phyloP scores from a whole-genome alignment of 2,113 vertebrate species.

The Peromyscus polionotus region DNA sequence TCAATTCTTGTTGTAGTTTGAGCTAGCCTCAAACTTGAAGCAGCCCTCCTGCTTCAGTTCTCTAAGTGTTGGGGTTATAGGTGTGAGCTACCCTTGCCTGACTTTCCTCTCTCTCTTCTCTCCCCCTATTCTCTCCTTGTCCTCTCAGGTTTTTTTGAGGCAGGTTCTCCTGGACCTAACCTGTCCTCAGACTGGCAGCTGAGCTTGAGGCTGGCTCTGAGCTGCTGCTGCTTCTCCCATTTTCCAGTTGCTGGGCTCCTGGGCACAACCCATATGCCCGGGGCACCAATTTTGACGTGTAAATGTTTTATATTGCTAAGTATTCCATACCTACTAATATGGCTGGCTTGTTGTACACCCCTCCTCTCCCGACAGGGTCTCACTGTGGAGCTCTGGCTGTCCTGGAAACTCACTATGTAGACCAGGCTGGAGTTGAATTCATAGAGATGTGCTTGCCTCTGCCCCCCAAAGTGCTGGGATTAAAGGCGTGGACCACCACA shows the following conservation, averaged over 20 bases:
- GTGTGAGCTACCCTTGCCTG: not conserved
- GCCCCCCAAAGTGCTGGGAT: not conserved
- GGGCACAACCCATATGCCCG: no score
- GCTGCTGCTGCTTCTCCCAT: not conserved
- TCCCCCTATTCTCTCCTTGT: no score
- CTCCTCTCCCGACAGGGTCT: not conserved
- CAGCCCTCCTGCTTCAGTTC: no score
- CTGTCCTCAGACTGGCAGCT: not conserved
- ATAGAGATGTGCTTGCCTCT: not conserved
- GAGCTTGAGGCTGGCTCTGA: not conserved
- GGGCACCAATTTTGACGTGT: not conserved
- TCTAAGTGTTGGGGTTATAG: not conserved
- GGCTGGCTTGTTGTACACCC: not conserved
- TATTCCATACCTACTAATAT: not conserved
- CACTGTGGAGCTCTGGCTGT: not conserved
- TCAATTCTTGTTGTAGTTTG: not conserved
- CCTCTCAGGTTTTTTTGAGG: not conserved
- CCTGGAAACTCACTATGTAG: not conserved
- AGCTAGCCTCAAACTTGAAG: not conserved
- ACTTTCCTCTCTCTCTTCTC: not conserved
- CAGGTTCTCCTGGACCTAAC: not conserved
- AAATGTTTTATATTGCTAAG: not conserved
- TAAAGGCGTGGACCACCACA: not conserved
- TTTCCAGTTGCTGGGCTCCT: not conserved
- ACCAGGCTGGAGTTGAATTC: not conserved